Evolutionary conservation across 2,888 invertebrate species (phyloP), one percentile per base, ranked within the genome.

Genomic region (Pristionchus arcanus): DNA sequence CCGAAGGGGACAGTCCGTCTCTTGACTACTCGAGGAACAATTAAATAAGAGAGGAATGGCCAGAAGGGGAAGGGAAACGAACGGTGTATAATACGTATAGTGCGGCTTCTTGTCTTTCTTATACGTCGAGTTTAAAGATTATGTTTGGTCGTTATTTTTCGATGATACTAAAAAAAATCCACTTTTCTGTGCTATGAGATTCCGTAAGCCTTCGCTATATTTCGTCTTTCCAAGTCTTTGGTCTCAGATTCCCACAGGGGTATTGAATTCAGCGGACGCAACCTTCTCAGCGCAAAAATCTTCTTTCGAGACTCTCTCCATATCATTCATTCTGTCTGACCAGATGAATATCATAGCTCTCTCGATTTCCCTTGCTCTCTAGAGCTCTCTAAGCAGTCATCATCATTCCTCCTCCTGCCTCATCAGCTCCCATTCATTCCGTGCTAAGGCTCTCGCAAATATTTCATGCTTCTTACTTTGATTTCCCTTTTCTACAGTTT

Each of bases 21-120:
- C 42, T 37, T 37, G 74, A 71, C 68, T 71, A 71, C 74, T 37
- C 37, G 49, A 21, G 81, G 81, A 81, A 81, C 81, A 81, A 81
- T 81, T 81, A 81, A 81, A 81, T 81, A 81, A 81, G 81, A 81
- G 49, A 81, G 49, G 49, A 34, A 81, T 49, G 74, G 37, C n/a
- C 13, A 31, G 74, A 34, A 21, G 31, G 25, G 74, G 68, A 25
- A 74, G 25, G 37, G 74, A 37, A 37, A 63, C 25, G 63, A 63
- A 37, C 37, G 37, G 71, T 34, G 25, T 13, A n/a, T n/a, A n/a
- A n/a, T n/a, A 21, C 68, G 68, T 19, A 63, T 19, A n/a, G 5
- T 25, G 68, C 2, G 4, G 15, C 25, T 28, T 2, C n/a, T 9
- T 68, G 28, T 28, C 68, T 28, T 68, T 68, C 42, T 49, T 28